Base-by-base conservation (phyloP, 2,113 vertebrate genomes). In the Ifrita kowaldi region DNA sequence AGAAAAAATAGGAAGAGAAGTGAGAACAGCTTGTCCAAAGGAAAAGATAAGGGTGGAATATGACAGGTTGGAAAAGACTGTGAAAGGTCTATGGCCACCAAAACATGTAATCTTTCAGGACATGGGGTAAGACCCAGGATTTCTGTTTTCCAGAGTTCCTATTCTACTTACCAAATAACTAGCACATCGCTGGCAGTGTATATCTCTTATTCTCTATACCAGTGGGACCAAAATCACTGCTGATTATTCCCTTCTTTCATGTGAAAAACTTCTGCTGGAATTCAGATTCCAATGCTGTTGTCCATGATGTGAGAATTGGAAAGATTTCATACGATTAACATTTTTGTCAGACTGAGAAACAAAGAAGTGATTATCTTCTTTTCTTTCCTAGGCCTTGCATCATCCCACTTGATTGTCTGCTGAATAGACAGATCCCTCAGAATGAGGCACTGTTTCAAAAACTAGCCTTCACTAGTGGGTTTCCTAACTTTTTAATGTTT, bases 321-420 rank as follows among this genome's bases (percentile, higher is more conserved):
- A 93, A 90, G 39, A 55, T 67, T 86, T 95, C 30, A 23, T 62
- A 55, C 11, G 42, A 86, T 94, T 90, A 93, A 92, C 11, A 55
- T 88, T 93, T 95, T 90, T 96, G 53, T 95, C 70, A 95, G 79
- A 79, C 79, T 88, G n/a, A 65, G 78, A 96, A 87, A 95, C 85
- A 95, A 90, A 96, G 89, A 80, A 71, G 19, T 33, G 8, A 94
- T 84, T 89, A 47, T 88, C 3, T 64, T 68, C 83, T 64, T 64
- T 76, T 35, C 35, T 94, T 90, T 39, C 44, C 27, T 62, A 65
- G 59, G 18, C 46, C 55, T 82, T 67, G 30, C 39, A 74, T 65
- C 83, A 63, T 70, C 30, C 75, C 10, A 18, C 5, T 95, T 50
- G 46, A 60, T 90, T 78, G 30, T 85, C 65, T 91, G 55, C 39